These are phyloP conservation scores for Chymomyza amoena DNA, from an alignment of 2,888 invertebrate genomes.

Conservation along the genomic window DNA sequence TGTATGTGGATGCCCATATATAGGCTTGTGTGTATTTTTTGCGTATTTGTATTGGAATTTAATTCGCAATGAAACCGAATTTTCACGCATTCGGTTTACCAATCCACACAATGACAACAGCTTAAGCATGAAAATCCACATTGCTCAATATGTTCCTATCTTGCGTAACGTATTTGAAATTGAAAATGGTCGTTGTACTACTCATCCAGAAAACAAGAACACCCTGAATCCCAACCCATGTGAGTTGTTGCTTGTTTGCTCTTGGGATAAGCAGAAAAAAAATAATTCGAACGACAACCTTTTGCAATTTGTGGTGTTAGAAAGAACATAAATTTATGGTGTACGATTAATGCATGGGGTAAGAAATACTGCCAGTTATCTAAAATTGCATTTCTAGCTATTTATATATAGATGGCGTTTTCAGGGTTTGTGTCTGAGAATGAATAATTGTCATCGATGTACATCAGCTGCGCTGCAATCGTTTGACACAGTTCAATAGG, in stretches of 20 bases:
- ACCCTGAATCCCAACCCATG: background rate
- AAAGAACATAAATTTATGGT: slow-evolving; percentile 53
- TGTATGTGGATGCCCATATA: slow-evolving; percentile 4
- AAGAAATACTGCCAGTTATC: background rate
- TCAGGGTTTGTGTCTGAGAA: background rate
- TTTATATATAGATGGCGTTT: background rate
- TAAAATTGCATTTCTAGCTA: background rate
- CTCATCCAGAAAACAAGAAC: slow-evolving; percentile 20
- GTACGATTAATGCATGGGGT: slow-evolving; percentile 33
- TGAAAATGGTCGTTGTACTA: slow-evolving; percentile 34
- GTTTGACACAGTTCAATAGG: slow-evolving; percentile 8
- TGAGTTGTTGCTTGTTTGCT: slow-evolving; percentile 38
- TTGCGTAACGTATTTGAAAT: slow-evolving; percentile 33
- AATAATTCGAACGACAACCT: slow-evolving; percentile 4
- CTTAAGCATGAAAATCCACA: slow-evolving; percentile 34
- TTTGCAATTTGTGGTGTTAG: slow-evolving; percentile 44
- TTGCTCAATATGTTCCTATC: slow-evolving; percentile 34
- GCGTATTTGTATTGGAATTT: slow-evolving; percentile 51
- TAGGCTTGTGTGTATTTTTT: slow-evolving; percentile 5
- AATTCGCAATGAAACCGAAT: slow-evolving; percentile 59
- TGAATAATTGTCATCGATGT: slow-evolving; percentile 3
- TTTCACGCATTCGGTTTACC: slow-evolving; percentile 46
- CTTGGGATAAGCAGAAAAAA: background rate
- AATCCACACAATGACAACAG: slow-evolving; percentile 31
- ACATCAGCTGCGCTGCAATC: background rate